A percentile compares a stretch with the other conserved stretches of the same genome.
Evolutionary conservation across 2,888 invertebrate genomes (phyloP).

Genomic region (Eretmocerus hayati): DNA sequence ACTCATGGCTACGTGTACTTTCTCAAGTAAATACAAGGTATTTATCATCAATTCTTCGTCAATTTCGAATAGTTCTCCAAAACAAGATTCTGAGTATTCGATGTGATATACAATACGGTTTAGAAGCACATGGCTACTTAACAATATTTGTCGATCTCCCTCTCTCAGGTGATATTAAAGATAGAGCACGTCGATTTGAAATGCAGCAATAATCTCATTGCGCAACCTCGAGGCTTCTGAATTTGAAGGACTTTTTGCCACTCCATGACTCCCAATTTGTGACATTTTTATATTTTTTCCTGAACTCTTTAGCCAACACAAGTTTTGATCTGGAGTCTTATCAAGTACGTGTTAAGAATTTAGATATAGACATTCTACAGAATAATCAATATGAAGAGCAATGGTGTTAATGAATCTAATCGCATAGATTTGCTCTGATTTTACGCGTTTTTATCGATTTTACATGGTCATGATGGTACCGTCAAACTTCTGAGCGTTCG

Average conservation of each 20-base stretch:
- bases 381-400: too few species aligned
- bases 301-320: conserved; percentile 6
- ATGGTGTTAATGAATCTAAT: too few species aligned
- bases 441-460: too few species aligned
- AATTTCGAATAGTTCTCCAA: too few species aligned
- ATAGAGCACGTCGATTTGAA: background rate
- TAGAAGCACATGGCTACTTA: conserved; percentile 13
- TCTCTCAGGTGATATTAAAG: conserved; percentile 2
- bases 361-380: too few species aligned
- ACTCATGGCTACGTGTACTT: conserved; percentile 3
- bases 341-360: too few species aligned
- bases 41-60: background rate
- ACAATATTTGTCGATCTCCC: conserved; percentile 6
- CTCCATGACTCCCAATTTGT: background rate
- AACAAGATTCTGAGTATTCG: background rate
- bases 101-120: background rate
- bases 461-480: conserved; percentile 13
- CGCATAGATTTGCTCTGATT: too few species aligned
- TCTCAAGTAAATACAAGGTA: background rate
- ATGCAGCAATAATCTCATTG: conserved; percentile 1
- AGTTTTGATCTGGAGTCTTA: background rate
- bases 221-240: background rate
- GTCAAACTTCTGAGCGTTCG: conserved; percentile 24
- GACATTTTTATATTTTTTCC: conserved; percentile 6
- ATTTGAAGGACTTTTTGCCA: background rate